Base-by-base conservation (phyloP, 2,888 invertebrate species). In the Agrotis exclamationis region DNA sequence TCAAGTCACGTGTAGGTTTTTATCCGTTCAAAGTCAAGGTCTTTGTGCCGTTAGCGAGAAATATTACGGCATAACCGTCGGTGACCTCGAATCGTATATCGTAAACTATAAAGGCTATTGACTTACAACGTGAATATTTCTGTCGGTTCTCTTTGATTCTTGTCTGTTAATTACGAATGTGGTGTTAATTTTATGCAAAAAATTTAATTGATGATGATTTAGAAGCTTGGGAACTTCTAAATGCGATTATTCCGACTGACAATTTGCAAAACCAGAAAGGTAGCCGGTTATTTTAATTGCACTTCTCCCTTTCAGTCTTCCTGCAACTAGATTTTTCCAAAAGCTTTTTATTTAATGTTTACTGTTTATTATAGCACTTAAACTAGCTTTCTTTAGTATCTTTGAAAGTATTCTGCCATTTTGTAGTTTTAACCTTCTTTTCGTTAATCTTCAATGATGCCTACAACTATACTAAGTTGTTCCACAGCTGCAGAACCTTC, bases 1-100 rank as follows among this genome's bases (percentile, higher is more conserved):
- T 58, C 57, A 58, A 58, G 45, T 9, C 47, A 76, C 76, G 76
- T 54, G 53, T 63, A 63, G 50, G 58, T 63, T 80, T 80, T 76
- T 63, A n/a, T 66, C 7, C 45, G 28, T 59, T 48, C 44, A 53
- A 70, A 65, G 28, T 85, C 84, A 84, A 84, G 84, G 84, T 74
- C 69, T 78, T 47, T 33, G 5, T 82, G 39, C 85, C 85, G 80
- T 84, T 84, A 80, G 56, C 66, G 39, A 57, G 22, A 45, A 66
- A 73, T 77, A 69, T 83, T 83, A 85, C 75, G 71, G 65, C 84
- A 85, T 77, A 71, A 63, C 22, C 54, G 72, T 51, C 70, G 18
- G 28, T 74, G 80, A 80, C 84, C 78, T 85, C 75, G 39, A 72
- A 74, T 56, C 71, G 57, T 48, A 62, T 39, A 60, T 74, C n/a